Percentiles rank a stretch among this genome's conserved stretches.
Conservation (phyloP, 2,888 invertebrate species). For the Dasysyrphus tricinctus region DNA sequence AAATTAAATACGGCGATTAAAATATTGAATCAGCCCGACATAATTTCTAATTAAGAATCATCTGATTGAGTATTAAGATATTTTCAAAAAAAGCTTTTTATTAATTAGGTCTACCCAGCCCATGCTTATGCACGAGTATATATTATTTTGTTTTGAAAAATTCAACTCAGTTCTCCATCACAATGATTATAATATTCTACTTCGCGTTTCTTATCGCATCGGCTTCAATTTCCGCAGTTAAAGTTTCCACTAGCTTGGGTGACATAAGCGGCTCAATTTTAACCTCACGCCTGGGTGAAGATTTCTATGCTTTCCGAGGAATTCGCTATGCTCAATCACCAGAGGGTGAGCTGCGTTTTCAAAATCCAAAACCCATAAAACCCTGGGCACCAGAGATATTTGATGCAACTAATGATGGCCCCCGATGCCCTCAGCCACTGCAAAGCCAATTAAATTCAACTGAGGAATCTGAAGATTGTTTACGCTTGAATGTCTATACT, state of each 20-base stretch:
- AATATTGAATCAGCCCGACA: background rate
- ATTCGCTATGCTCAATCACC: constrained; percentile 81
- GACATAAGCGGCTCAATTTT: constrained; percentile 78
- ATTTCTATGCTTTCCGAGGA: constrained; percentile 81
- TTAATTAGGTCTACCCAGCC: background rate
- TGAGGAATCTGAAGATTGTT: constrained; percentile 85
- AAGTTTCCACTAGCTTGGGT: constrained; percentile 79
- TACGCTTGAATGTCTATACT: constrained; percentile 85
- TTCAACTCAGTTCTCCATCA: constrained; percentile 21
- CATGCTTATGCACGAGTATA: background rate
- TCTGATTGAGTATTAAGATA: background rate
- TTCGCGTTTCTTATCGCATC: constrained; percentile 23
- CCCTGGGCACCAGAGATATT: constrained; percentile 83
- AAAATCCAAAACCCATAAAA: constrained; percentile 83
- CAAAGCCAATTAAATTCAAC: constrained; percentile 78
- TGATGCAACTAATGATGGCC: constrained; percentile 85
- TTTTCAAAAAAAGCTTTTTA: constrained; percentile 7
- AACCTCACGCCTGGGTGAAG: constrained; percentile 77
- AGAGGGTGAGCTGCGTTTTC: constrained; percentile 79
- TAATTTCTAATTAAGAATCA: background rate
- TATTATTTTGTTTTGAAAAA: constrained; percentile 9
- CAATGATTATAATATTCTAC: constrained; percentile 21
- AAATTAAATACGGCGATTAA: too few species aligned
- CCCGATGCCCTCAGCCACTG: constrained; percentile 84
- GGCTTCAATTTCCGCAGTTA: constrained; percentile 52